These are phyloP conservation scores for Peromyscus melanophrys DNA, from an alignment of 2,797 vertebrate species.

Conservation along the genomic window DNA sequence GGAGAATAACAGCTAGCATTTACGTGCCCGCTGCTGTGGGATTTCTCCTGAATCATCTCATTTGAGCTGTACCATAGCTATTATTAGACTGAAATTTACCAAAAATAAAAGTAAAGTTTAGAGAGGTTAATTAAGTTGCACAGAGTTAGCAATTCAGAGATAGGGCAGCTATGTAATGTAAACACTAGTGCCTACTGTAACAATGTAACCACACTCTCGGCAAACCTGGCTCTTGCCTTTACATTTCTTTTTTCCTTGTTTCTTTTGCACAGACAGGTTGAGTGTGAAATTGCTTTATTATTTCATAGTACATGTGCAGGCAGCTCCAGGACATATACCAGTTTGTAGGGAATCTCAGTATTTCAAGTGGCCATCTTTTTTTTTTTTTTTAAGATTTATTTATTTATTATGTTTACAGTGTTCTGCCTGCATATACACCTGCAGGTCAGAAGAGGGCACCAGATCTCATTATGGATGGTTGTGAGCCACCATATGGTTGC, in stretches of 20 bases:
- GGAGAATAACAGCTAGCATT: not conserved
- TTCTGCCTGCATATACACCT: no score
- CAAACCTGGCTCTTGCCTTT: not conserved
- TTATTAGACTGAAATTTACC: not conserved
- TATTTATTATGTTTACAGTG: no score
- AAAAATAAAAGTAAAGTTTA: conserved; percentile 16
- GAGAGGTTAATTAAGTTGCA: conserved; percentile 5
- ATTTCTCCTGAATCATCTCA: not conserved
- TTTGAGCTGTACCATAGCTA: not conserved
- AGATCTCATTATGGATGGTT: no score
- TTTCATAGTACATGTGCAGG: not conserved
- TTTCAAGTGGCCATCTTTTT: not conserved
- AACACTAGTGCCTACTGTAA: not conserved
- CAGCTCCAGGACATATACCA: not conserved
- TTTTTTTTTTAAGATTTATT: no score
- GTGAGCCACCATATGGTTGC: no score
- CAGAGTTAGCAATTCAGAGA: conserved; percentile 8
- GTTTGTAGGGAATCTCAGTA: not conserved
- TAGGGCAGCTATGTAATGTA: not conserved
- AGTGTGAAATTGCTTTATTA: not conserved
- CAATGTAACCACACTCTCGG: not conserved
- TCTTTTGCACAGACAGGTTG: not conserved
- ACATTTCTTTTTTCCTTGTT: not conserved
- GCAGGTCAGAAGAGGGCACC: no score
- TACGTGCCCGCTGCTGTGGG: not conserved